These are phyloP conservation scores for Dasysyrphus tricinctus DNA, from an alignment of 2,888 invertebrate genomes.

Conservation along the genomic window DNA sequence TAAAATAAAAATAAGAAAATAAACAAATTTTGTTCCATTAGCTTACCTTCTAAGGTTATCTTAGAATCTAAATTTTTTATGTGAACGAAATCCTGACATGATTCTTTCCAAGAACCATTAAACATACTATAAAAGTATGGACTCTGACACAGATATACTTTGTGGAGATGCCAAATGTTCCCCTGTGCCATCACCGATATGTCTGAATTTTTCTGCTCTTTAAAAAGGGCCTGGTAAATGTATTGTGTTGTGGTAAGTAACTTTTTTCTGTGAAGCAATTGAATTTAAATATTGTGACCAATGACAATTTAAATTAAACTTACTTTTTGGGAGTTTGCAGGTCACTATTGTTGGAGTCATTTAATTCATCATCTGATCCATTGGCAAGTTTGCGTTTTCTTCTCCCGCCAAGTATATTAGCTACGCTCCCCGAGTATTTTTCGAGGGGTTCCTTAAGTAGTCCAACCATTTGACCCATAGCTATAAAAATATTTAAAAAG, in stretches of 20 bases:
- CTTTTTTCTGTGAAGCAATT: slow-evolving; percentile 84
- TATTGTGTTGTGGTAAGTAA: slow-evolving; percentile 90
- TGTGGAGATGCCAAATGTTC: slow-evolving; percentile 90
- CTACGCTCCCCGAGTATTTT: slow-evolving; percentile 83
- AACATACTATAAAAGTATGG: slow-evolving; percentile 93
- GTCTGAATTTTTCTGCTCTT: slow-evolving; percentile 90
- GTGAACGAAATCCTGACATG: slow-evolving; percentile 86
- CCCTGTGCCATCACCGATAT: slow-evolving; percentile 89
- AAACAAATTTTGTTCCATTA: too few relatives aligned
- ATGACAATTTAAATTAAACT: slow-evolving; percentile 62
- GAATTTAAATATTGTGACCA: background rate
- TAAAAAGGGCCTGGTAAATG: slow-evolving; percentile 90
- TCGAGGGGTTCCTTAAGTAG: slow-evolving; percentile 81
- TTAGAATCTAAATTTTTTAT: slow-evolving; percentile 89
- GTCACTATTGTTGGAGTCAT: slow-evolving; percentile 82
- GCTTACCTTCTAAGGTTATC: slow-evolving; percentile 87
- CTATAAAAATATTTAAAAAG: slow-evolving; percentile 17
- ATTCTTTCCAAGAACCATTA: slow-evolving; percentile 90
- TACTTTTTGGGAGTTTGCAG: slow-evolving; percentile 88
- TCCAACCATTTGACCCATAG: slow-evolving; percentile 84
- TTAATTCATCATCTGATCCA: slow-evolving; percentile 77
- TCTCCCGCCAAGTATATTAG: slow-evolving; percentile 83
- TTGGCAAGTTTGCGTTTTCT: slow-evolving; percentile 85
- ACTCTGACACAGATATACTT: slow-evolving; percentile 91
- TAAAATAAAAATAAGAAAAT: too few relatives aligned